These are phyloP conservation scores for Cephalopterus ornatus DNA, from an alignment of 2,113 vertebrate genomes.

Conservation along the genomic window DNA sequence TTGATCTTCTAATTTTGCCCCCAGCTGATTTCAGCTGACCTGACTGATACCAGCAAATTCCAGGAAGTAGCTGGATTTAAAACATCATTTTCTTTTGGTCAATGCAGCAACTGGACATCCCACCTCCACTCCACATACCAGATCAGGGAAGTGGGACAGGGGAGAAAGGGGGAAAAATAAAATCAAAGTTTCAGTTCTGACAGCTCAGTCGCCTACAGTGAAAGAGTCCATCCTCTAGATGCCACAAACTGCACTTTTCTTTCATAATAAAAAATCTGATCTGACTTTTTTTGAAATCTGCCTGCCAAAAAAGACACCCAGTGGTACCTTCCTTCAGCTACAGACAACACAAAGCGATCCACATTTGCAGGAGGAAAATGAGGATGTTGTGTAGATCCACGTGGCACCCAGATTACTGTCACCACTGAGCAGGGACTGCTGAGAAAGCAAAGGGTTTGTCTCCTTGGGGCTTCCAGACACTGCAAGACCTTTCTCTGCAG, in stretches of 20 bases:
- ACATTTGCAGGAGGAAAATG: background rate
- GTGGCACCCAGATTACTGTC: background rate
- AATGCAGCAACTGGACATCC: background rate
- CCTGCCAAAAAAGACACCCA: background rate
- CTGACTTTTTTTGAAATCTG: background rate
- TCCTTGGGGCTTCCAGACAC: background rate
- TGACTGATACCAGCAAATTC: background rate
- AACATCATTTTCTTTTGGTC: background rate
- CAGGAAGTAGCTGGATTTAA: background rate
- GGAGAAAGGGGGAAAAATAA: background rate
- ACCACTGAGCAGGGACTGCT: no score
- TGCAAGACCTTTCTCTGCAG: background rate
- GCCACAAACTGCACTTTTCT: background rate
- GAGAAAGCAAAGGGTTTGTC: background rate
- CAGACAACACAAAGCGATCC: background rate
- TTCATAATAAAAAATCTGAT: background rate
- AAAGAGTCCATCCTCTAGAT: background rate
- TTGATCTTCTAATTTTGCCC: background rate
- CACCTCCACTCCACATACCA: background rate
- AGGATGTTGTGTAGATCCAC: background rate
- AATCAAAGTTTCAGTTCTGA: background rate
- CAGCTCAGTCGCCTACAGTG: background rate
- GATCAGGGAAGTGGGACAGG: background rate
- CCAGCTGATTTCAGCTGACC: background rate
- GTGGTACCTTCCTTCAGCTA: background rate